phyloP scores from a whole-genome alignment of 1,140 invertebrate genomes.

The Drosophila pachea region DNA sequence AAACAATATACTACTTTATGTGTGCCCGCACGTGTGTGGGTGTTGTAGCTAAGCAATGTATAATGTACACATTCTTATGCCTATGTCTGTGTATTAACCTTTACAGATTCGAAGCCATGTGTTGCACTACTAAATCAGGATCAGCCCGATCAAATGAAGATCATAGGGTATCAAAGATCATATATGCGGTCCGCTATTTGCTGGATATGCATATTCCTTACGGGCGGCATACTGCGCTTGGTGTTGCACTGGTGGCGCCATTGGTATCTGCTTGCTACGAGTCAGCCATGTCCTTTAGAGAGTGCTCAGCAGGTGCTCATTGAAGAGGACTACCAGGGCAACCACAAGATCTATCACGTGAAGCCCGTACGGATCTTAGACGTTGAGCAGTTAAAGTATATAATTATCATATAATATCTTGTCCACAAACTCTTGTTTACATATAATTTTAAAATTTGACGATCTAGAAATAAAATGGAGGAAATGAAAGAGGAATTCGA shows the following conservation, averaged over 20 bases:
- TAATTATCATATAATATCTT: background rate
- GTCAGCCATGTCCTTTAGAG: conserved; percentile 84
- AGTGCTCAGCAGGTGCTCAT: conserved; percentile 89
- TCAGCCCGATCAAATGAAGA: conserved; percentile 85
- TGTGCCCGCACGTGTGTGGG: background rate
- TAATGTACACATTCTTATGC: background rate
- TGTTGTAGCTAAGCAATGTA: background rate
- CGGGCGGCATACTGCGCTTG: conserved; percentile 86
- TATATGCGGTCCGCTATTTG: conserved; percentile 80
- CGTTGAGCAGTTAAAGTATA: conserved; percentile 65
- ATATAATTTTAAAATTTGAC: conserved; percentile 56
- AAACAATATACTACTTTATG: conserved; percentile 6
- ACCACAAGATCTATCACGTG: conserved; percentile 84
- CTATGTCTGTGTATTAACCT: background rate
- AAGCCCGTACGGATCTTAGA: conserved; percentile 79
- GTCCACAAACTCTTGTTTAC: background rate
- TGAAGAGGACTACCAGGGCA: conserved; percentile 86
- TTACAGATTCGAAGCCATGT: conserved; percentile 62
- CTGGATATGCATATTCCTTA: conserved; percentile 84
- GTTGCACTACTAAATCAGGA: conserved; percentile 81
- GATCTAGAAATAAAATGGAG: conserved; percentile 25
- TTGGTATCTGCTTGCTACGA: conserved; percentile 87
- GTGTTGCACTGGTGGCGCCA: conserved; percentile 93
- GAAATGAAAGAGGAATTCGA: conserved; percentile 37
- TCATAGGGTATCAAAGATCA: conserved; percentile 83